Evolutionary conservation across 2,888 invertebrate genomes (phyloP).

Genomic region (Drosophila greeni): DNA sequence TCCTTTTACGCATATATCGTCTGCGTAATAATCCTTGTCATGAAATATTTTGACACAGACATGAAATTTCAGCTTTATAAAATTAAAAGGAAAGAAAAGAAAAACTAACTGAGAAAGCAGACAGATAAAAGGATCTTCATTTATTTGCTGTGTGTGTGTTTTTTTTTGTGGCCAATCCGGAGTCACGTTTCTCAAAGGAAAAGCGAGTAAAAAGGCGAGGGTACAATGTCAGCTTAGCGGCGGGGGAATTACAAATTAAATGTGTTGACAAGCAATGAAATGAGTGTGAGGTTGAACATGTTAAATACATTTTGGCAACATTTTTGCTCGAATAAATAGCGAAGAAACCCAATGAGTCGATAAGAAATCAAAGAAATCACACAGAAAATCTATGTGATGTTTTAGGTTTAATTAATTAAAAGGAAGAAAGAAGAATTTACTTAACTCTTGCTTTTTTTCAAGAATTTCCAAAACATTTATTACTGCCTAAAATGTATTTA

Average conservation of each 20-base stretch:
- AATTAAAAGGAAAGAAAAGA: slow-evolving; percentile 18
- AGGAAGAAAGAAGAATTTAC: background rate
- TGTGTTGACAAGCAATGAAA: slow-evolving; percentile 11
- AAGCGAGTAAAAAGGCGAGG: slow-evolving; percentile 1
- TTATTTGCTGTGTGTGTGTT: slow-evolving; percentile 10
- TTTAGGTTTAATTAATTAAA: background rate
- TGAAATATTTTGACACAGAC: slow-evolving; percentile 57
- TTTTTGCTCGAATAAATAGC: slow-evolving; percentile 1
- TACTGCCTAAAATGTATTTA: background rate
- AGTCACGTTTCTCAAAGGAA: slow-evolving; percentile 34
- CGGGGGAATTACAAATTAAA: slow-evolving; percentile 29
- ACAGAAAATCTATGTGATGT: background rate
- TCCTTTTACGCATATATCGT: slow-evolving; percentile 46
- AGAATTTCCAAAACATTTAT: background rate
- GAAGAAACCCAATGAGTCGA: slow-evolving; percentile 1
- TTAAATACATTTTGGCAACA: slow-evolving; percentile 3
- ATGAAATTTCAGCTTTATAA: slow-evolving; percentile 31
- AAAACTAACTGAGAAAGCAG: background rate
- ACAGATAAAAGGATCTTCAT: slow-evolving; percentile 13
- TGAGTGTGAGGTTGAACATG: background rate
- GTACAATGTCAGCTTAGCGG: slow-evolving; percentile 7
- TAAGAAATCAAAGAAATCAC: slow-evolving; percentile 1
- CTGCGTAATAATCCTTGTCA: slow-evolving; percentile 47
- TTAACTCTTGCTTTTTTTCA: too few relatives aligned
- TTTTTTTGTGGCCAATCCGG: slow-evolving; percentile 5